A percentile compares a stretch with the other conserved stretches of the same genome.
Conservation (phyloP, 2,888 invertebrate genomes). For the Leptothorax acervorum region DNA sequence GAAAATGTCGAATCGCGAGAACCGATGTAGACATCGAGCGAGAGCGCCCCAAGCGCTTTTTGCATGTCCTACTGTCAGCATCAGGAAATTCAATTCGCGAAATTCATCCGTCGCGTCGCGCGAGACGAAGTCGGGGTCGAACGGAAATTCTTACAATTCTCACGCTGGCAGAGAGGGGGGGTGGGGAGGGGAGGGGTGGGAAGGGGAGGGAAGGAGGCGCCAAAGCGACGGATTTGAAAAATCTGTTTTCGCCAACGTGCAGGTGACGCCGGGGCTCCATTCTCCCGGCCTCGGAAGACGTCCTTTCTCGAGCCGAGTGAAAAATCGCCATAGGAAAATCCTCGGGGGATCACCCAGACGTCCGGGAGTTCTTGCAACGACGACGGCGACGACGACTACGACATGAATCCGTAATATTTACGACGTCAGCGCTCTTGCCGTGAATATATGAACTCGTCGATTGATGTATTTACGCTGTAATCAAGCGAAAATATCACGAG, state of each 20-base stretch:
- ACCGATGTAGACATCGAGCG: conserved; percentile 51
- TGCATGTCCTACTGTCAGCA: conserved; percentile 55
- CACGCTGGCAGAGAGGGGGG: not conserved
- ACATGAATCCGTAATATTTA: conserved; percentile 57
- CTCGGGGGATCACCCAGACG: conserved; percentile 51
- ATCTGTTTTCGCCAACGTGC: conserved; percentile 57
- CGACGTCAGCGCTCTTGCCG: conserved; percentile 29
- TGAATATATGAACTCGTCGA: conserved; percentile 46
- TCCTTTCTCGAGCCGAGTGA: conserved; percentile 54
- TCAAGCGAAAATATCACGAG: conserved; percentile 23
- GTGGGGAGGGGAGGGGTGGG: not conserved
- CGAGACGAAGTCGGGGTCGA: conserved; percentile 52
- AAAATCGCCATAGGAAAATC: conserved; percentile 57
- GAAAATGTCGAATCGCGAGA: conserved; percentile 53
- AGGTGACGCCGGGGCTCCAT: conserved; percentile 54
- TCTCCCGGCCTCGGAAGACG: conserved; percentile 53
- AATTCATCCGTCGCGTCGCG: conserved; percentile 56
- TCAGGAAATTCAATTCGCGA: conserved; percentile 57
- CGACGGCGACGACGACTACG: conserved; percentile 41
- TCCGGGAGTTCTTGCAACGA: conserved; percentile 47
- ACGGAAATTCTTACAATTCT: conserved; percentile 55
- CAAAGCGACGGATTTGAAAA: conserved; percentile 56
- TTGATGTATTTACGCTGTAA: conserved; percentile 39
- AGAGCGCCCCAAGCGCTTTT: conserved; percentile 47
- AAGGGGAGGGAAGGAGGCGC: conserved; percentile 23